These are phyloP conservation scores for Anoplophora glabripennis DNA, from an alignment of 1,140 invertebrate genomes.

Conservation along the genomic window DNA sequence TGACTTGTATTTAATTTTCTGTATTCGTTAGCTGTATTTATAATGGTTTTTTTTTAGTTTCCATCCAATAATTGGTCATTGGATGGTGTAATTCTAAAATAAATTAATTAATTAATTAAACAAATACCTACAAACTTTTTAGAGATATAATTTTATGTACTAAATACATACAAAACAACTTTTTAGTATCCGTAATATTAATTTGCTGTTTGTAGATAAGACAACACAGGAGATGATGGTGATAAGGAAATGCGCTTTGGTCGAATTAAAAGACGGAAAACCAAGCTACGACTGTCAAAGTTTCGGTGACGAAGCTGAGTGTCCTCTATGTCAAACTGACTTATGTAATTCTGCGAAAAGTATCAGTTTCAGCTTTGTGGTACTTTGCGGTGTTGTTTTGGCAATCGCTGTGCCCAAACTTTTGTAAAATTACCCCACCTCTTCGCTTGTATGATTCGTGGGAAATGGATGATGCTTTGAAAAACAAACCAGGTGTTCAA, in stretches of 20 bases:
- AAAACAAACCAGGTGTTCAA: too few species aligned
- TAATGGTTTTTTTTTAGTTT: too few species aligned
- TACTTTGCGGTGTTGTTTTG: slow-evolving; percentile 43
- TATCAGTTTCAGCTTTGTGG: slow-evolving; percentile 48
- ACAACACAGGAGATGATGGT: slow-evolving; percentile 4
- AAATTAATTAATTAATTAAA: too few species aligned
- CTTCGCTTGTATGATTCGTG: too few species aligned
- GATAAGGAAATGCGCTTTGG: background rate
- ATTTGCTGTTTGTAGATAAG: slow-evolving; percentile 8
- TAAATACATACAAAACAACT: too few species aligned
- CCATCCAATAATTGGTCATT: too few species aligned
- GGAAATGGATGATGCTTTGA: too few species aligned
- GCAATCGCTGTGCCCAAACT: slow-evolving; percentile 38
- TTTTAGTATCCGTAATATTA: background rate
- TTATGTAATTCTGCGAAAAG: slow-evolving; percentile 57
- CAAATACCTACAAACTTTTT: too few species aligned
- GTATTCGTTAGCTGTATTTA: too few species aligned
- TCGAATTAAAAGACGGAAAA: slow-evolving; percentile 3
- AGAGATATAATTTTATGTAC: too few species aligned
- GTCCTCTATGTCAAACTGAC: slow-evolving; percentile 51
- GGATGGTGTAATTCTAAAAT: too few species aligned
- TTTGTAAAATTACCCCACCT: slow-evolving; percentile 9
- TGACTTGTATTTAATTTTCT: too few species aligned
- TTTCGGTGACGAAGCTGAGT: background rate
- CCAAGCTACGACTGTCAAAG: slow-evolving; percentile 2